A percentile compares a stretch with the other conserved stretches of the same genome.
These are phyloP conservation scores for Ptychobarbus kaznakovi DNA, from an alignment of 2,797 vertebrate species.

Conservation along the genomic window DNA sequence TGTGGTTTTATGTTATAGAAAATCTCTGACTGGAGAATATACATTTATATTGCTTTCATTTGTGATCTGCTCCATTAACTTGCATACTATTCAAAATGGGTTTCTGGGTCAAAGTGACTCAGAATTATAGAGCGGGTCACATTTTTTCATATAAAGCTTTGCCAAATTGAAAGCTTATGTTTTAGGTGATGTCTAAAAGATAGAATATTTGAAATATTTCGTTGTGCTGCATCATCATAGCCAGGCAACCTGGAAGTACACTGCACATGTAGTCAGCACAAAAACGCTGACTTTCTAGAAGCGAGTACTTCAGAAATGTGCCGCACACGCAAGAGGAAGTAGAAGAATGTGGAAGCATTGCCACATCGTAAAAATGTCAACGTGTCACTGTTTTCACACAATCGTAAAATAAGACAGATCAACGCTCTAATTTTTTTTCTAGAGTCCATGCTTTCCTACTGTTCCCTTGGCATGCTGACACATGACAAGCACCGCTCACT, in stretches of 20 bases:
- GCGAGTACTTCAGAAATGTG: constrained; percentile 23
- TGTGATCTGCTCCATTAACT: background rate
- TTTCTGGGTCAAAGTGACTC: constrained; percentile 16
- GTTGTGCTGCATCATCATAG: constrained; percentile 65
- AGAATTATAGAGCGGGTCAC: constrained; percentile 6
- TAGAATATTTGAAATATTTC: background rate
- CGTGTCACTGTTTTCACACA: constrained; percentile 10
- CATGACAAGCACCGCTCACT: background rate
- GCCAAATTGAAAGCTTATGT: background rate
- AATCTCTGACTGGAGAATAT: too few species aligned
- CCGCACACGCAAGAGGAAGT: constrained; percentile 25
- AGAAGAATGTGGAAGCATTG: constrained; percentile 13
- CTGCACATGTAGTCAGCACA: constrained; percentile 63
- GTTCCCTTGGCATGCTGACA: background rate
- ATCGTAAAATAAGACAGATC: background rate
- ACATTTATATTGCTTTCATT: background rate
- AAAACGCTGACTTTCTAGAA: constrained; percentile 30
- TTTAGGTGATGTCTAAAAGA: background rate
- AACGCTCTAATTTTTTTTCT: background rate
- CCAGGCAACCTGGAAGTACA: constrained; percentile 53
- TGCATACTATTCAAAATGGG: constrained; percentile 7
- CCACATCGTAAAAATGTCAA: background rate
- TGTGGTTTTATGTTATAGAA: background rate
- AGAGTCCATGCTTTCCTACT: background rate
- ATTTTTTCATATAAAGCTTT: background rate